Percentiles rank a stretch among this genome's conserved stretches.
These are phyloP conservation scores for Zeus faber DNA, from an alignment of 2,113 vertebrate species.

Conservation along the genomic window DNA sequence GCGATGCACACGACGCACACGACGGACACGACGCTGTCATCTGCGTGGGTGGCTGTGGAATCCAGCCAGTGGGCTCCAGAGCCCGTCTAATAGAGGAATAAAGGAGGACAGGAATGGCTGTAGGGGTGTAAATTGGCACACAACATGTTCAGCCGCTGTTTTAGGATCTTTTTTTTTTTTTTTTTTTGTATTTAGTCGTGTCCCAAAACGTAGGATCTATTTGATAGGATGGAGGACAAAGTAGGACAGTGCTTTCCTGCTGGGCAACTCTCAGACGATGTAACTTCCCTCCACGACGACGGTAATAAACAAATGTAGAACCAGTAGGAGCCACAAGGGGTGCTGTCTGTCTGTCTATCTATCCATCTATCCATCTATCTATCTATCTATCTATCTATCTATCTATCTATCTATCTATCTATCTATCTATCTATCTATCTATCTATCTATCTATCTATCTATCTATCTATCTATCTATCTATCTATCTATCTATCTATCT, in stretches of 20 bases:
- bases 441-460: neutral
- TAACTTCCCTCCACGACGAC: constrained; percentile 11
- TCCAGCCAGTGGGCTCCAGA: too few species aligned
- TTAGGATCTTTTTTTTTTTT: neutral
- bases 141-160: neutral
- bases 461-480: neutral
- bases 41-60: too few species aligned
- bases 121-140: neutral
- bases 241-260: constrained; percentile 48
- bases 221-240: constrained; percentile 43
- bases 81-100: neutral
- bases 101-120: constrained; percentile 14
- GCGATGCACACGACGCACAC: too few species aligned
- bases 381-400: neutral
- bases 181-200: constrained; percentile 24
- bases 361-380: neutral
- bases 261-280: constrained; percentile 34
- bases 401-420: neutral
- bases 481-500: neutral
- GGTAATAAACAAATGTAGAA: constrained; percentile 3
- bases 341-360: neutral
- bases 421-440: neutral
- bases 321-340: constrained; percentile 1
- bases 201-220: constrained; percentile 42
- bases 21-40: too few species aligned